Percentiles rank a stretch among this genome's conserved stretches.
Conservation (phyloP, 2,113 vertebrate genomes). For the Polypterus bichir region DNA sequence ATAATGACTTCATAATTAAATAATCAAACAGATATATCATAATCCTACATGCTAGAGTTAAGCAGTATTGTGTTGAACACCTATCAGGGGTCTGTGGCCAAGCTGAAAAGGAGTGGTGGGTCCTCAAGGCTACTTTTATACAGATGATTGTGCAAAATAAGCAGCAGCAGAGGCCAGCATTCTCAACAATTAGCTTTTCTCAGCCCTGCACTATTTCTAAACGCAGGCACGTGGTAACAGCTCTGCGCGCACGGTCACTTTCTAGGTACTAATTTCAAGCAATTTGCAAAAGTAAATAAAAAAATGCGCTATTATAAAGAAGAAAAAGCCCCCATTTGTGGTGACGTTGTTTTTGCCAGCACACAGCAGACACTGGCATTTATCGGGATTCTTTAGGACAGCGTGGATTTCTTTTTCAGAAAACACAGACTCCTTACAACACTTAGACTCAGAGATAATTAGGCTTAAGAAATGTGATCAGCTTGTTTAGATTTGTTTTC, state of each 20-base stretch:
- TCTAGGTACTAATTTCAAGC: slow-evolving; percentile 13
- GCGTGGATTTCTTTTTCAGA: slow-evolving; percentile 30
- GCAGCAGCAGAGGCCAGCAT: too few species aligned
- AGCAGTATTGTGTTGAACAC: too few species aligned
- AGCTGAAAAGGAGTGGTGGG: too few species aligned
- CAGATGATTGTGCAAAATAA: too few species aligned
- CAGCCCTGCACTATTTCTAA: slow-evolving; percentile 17
- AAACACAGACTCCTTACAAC: slow-evolving; percentile 26
- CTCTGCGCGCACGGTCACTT: slow-evolving; percentile 4
- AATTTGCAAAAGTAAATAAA: slow-evolving; percentile 31
- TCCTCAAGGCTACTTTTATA: too few species aligned
- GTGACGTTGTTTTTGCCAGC: slow-evolving; percentile 26
- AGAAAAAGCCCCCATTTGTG: slow-evolving; percentile 20
- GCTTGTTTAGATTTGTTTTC: slow-evolving; percentile 32
- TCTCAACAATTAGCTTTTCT: slow-evolving; percentile 7
- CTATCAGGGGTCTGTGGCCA: too few species aligned
- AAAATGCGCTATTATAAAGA: slow-evolving; percentile 11
- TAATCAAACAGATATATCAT: too few species aligned
- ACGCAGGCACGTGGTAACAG: slow-evolving; percentile 7
- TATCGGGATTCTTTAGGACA: slow-evolving; percentile 1
- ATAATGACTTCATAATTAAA: too few species aligned
- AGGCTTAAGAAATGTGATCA: slow-evolving; percentile 22
- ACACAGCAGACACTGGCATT: slow-evolving; percentile 12
- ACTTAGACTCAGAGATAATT: slow-evolving; percentile 41
- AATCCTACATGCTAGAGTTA: too few species aligned